A percentile compares a stretch with the other conserved stretches of the same genome.
Evolutionary conservation across 2,797 vertebrate genomes (phyloP).

Genomic region (Nasua narica): DNA sequence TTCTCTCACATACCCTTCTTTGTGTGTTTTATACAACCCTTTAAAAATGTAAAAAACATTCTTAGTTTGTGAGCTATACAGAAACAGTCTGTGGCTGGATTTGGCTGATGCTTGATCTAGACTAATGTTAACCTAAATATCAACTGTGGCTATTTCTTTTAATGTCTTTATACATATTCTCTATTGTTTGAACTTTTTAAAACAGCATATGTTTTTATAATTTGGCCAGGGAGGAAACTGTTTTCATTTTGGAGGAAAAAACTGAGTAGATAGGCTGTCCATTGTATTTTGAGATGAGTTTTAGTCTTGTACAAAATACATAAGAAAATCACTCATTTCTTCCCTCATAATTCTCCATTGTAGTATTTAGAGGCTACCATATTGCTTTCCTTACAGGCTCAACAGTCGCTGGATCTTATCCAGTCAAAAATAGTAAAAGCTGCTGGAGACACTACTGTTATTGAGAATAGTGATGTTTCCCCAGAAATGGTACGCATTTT

Average conservation of each 20-base stretch:
- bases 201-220: neutral
- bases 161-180: constrained; percentile 4
- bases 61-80: neutral
- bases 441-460: constrained; percentile 88
- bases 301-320: constrained; percentile 18
- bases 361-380: neutral
- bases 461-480: constrained; percentile 91
- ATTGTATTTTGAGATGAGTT: neutral
- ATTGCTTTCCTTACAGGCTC: constrained; percentile 86
- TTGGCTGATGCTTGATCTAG: neutral
- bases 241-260: constrained; percentile 34
- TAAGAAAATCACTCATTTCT: neutral
- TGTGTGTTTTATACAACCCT: neutral
- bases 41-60: constrained; percentile 18
- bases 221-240: neutral
- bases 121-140: neutral
- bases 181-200: constrained; percentile 3
- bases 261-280: neutral
- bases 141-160: neutral
- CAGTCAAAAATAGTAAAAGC: constrained; percentile 93
- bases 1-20: neutral
- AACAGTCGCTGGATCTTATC: constrained; percentile 94
- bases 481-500: constrained; percentile 87
- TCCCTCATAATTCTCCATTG: neutral
- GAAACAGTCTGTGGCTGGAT: neutral